These are phyloP conservation scores for Stenichneumon culpator DNA, from an alignment of 2,888 invertebrate species.

Conservation along the genomic window DNA sequence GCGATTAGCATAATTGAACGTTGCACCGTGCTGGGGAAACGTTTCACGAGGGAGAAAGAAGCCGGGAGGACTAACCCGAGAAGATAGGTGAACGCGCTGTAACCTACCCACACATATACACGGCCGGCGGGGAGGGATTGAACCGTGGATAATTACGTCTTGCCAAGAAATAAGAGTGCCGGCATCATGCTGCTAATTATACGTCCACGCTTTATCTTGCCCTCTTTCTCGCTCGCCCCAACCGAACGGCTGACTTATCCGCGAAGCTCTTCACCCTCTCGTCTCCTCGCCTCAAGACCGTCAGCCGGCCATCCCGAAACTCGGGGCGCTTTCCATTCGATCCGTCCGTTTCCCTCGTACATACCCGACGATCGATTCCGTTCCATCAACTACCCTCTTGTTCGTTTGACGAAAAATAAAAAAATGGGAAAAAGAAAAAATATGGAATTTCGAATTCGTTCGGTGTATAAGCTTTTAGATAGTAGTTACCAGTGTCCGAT, in stretches of 20 bases:
- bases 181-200: constrained; percentile 66
- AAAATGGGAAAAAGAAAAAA: constrained; percentile 4
- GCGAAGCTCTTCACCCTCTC: constrained; percentile 20
- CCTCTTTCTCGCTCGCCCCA: constrained; percentile 25
- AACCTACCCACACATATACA: constrained; percentile 32
- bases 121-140: constrained; percentile 9
- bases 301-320: neutral
- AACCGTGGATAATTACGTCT: constrained; percentile 65
- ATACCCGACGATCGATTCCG: constrained; percentile 14
- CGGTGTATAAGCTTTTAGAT: constrained; percentile 57
- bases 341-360: neutral
- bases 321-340: constrained; percentile 4
- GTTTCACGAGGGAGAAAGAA: constrained; percentile 35
- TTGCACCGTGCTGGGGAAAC: constrained; percentile 67
- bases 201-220: constrained; percentile 30
- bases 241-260: constrained; percentile 7
- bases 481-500: constrained; percentile 57
- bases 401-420: constrained; percentile 21
- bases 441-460: constrained; percentile 31
- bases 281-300: neutral
- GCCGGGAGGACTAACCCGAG: constrained; percentile 45
- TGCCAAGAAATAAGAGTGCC: constrained; percentile 61
- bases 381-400: constrained; percentile 8
- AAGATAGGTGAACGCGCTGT: constrained; percentile 53
- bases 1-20: constrained; percentile 80